phyloP scores from a whole-genome alignment of 2,797 vertebrate genomes.

The Alosa sapidissima region DNA sequence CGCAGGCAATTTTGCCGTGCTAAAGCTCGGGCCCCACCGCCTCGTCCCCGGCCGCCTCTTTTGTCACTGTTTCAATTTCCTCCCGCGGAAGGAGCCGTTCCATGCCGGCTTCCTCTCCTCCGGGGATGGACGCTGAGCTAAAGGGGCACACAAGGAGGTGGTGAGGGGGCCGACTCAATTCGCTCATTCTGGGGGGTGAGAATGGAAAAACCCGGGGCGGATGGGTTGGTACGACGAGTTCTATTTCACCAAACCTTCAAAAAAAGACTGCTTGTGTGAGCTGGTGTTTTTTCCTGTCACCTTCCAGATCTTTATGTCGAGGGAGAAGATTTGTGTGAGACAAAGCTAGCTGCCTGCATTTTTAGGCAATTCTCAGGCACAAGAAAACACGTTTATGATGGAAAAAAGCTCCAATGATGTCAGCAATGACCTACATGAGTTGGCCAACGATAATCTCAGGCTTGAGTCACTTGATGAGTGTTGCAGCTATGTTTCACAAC shows the following conservation, averaged over 20 bases:
- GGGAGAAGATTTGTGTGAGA: not conserved
- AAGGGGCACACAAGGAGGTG: not conserved
- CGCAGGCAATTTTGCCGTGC: slow-evolving; percentile 64
- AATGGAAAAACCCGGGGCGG: not conserved
- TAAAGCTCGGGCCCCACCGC: slow-evolving; percentile 62
- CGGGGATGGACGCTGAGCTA: not conserved
- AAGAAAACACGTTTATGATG: not conserved
- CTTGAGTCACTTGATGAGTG: not conserved
- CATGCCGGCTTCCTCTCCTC: not conserved
- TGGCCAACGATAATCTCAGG: not conserved
- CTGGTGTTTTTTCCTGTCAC: not conserved
- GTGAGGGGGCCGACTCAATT: not conserved
- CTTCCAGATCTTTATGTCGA: not conserved
- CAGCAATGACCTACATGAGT: slow-evolving; percentile 3
- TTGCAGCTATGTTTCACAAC: slow-evolving; percentile 11
- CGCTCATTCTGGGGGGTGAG: not conserved
- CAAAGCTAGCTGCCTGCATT: not conserved
- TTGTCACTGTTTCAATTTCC: slow-evolving; percentile 74
- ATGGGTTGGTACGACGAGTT: not conserved
- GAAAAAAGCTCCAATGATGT: not conserved
- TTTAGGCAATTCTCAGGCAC: not conserved
- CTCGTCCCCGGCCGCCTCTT: slow-evolving; percentile 69
- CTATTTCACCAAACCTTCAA: not conserved
- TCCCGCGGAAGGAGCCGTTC: slow-evolving; percentile 40
- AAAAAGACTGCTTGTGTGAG: not conserved